Base-by-base conservation (phyloP, 2,113 vertebrate species). In the Apeltes quadracus region DNA sequence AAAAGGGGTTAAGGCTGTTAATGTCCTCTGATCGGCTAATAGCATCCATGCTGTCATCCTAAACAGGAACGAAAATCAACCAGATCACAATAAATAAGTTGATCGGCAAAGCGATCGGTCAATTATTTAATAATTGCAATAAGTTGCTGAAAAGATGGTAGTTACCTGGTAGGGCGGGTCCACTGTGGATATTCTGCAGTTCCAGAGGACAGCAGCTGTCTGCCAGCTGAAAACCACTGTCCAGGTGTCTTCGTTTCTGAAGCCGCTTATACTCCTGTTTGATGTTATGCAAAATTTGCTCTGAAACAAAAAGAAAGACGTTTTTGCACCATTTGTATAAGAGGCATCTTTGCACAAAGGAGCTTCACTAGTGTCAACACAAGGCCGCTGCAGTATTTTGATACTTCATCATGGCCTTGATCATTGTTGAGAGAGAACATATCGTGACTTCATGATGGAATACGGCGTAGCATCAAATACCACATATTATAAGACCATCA, bases 191-290 rank as follows among this genome's bases (percentile, higher is more conserved):
- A 89, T 92, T 93, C 61, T 96, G 97, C 85, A 95, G 89, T 53
- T 98, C 96, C 83, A 94, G 92, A 84, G 95, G 95, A 94, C 95
- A 96, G 90, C 95, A 94, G 43, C 94, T 92, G 6, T 98, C 97
- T 55, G 93, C 93, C 86, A 96, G 96, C 80, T 96, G 96, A 83
- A 96, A 95, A 70, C 76, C 93, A 84, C 82, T 94, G 91, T 99
- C 98, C 94, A 99, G 92, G 88, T 98, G 97, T 90, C 96, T 94
- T 76, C 97, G 94, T 82, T 99, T 99, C 92, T 98, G 97, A 93
- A 99, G 96, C 56, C 98, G 95, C 92, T 99, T 99, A 91, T 98
- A 99, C 81, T 99, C 98, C 82, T 98, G 97, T 91, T 99, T 99
- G 92, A 99, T 99, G 91, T 99, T 99, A 90, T 96, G 94, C 41